Evolutionary conservation across 2,113 vertebrate species (phyloP), one percentile per base, ranked within the genome.

Genomic region (Geococcyx californianus): DNA sequence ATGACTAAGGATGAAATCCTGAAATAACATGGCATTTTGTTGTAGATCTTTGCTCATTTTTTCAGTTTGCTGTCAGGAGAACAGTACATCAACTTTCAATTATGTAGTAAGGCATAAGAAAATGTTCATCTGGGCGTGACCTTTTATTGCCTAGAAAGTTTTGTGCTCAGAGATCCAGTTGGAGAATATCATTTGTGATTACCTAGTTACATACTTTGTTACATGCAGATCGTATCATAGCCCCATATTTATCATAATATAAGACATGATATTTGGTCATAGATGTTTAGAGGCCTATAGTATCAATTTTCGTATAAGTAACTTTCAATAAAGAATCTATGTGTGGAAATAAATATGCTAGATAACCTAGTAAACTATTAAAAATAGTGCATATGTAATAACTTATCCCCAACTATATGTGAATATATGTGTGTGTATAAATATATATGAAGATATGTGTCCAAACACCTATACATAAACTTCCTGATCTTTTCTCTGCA

Each of bases 401-500:
- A 49, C 73, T 76, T 68, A 38, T 44, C n/a, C 18, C 7, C 11
- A 45, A 1, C 3, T 55, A 10, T 16, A 14, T n/a, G 12, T 59
- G 18, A 77, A 28, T 67, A 33, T 3, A 47, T 47, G 47, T 49
- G 9, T 29, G 9, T 56, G 25, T 34, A 17, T 24, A 54, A 19
- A 38, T 0, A 0, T 67, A 49, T 10, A 31, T 11, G 6, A n/a
- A 34, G 33, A 15, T 25, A 20, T 28, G 7, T 67, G 5, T 56
- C 34, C 28, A 49, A 83, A 82, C 10, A 47, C 3, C 17, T 44
- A 4, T 14, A 29, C 36, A 16, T 38, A 9, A 44, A 42, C 78
- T 84, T 92, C 40, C 42, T 69, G 3, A 24, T 86, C 33, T 84
- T 87, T 89, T 38, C 44, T 78, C 89, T 42, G 8, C 44, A 99